Conservation (phyloP, 1,140 invertebrate species). For the Achatina immaculata region DNA sequence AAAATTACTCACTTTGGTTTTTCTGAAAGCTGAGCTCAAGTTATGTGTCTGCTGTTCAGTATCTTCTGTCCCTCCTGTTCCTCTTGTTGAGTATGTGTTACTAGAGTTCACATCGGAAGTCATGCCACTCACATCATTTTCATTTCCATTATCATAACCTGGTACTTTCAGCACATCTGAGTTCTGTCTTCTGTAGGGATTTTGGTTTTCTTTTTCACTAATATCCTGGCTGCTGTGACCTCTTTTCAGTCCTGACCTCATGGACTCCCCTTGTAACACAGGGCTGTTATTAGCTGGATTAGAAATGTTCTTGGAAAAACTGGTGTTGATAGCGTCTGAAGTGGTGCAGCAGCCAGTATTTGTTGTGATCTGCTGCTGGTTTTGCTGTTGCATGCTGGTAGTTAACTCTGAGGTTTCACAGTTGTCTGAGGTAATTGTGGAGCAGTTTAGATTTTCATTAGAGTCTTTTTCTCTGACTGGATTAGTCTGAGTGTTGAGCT, state of each 20-base stretch:
- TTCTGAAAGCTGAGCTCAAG: not conserved
- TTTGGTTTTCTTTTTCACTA: not conserved
- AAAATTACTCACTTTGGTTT: conserved; percentile 27
- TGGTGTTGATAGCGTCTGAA: not conserved
- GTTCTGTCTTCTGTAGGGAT: not conserved
- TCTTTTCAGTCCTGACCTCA: not conserved
- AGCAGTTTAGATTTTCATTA: conserved; percentile 64
- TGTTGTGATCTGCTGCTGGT: not conserved
- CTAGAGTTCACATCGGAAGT: no score
- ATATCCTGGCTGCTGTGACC: conserved; percentile 21
- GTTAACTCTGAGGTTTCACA: conserved; percentile 14
- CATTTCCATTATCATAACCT: not conserved
- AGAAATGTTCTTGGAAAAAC: not conserved
- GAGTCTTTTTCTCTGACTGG: conserved; percentile 61
- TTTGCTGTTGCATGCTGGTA: not conserved
- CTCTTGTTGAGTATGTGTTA: not conserved
- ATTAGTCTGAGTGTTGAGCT: conserved; percentile 38
- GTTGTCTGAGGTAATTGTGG: conserved; percentile 31
- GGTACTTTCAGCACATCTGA: not conserved
- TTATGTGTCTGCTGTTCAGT: not conserved
- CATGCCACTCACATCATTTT: no score
- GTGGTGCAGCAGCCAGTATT: not conserved
- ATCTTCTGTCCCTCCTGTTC: not conserved
- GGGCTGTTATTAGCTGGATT: conserved; percentile 9
- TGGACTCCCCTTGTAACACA: no score